These are phyloP conservation scores for Progne subis DNA, from an alignment of 2,113 vertebrate genomes.

Conservation along the genomic window DNA sequence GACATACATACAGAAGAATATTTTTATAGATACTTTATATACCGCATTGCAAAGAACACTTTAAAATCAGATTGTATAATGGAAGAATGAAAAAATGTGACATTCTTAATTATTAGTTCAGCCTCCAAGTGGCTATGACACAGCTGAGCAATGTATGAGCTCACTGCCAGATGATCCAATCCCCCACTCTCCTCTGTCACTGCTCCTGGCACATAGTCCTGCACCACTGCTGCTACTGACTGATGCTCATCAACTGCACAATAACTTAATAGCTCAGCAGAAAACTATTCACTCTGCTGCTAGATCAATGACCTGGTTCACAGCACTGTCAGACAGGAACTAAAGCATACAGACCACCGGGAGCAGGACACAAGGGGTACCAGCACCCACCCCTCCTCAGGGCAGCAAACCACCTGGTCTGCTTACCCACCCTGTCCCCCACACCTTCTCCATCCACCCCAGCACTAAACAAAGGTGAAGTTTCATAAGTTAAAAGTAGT, in stretches of 20 bases:
- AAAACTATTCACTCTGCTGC: not conserved
- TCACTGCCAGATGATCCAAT: not conserved
- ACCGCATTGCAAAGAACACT: not conserved
- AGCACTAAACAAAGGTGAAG: not conserved
- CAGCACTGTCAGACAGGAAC: not conserved
- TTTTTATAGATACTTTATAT: not conserved
- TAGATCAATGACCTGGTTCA: not conserved
- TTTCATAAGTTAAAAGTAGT: not conserved
- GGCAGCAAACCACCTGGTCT: not conserved
- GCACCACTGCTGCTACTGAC: not conserved
- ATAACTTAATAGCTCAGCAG: not conserved
- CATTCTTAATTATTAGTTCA: not conserved
- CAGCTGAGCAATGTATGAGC: not conserved
- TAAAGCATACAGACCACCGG: fast-evolving
- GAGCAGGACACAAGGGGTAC: not conserved
- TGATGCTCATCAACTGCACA: not conserved
- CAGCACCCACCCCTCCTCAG: not conserved
- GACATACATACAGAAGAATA: not conserved
- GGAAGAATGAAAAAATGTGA: not conserved
- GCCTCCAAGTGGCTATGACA: not conserved
- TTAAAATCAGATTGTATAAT: not conserved
- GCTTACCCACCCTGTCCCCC: not conserved
- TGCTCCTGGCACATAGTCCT: not conserved
- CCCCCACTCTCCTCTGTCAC: not conserved
- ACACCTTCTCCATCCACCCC: not conserved